These are phyloP conservation scores for Pachycephala philippinensis DNA, from an alignment of 2,113 vertebrate species.

Conservation along the genomic window DNA sequence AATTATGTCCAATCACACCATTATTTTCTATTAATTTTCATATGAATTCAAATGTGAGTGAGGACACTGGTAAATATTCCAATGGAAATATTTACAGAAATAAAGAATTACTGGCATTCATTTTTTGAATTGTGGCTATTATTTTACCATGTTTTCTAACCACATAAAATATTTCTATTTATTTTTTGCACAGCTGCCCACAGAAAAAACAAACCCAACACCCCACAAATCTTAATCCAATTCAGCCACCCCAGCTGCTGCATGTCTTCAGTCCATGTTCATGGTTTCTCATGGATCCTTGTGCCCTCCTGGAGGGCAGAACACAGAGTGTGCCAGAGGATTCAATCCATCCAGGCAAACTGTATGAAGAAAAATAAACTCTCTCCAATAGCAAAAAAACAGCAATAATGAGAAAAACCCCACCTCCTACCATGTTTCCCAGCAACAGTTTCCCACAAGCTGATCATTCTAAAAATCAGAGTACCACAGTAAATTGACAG, in stretches of 20 bases:
- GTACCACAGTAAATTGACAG: background rate
- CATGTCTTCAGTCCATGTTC: too few relatives aligned
- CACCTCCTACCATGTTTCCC: background rate
- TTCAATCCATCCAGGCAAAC: background rate
- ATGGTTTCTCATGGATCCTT: background rate
- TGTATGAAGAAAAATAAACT: background rate
- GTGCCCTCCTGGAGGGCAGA: background rate
- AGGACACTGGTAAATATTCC: background rate
- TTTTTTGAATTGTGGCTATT: background rate
- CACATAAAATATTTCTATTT: background rate
- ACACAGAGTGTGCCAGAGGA: fast-evolving
- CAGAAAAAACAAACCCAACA: background rate
- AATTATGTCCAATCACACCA: background rate
- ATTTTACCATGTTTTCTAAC: background rate
- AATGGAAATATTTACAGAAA: background rate
- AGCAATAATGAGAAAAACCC: background rate
- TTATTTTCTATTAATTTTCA: background rate
- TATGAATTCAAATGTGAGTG: background rate
- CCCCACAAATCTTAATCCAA: background rate
- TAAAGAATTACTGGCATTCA: background rate
- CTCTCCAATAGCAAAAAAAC: fast-evolving
- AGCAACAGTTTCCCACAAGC: background rate
- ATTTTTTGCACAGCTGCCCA: background rate
- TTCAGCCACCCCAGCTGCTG: background rate
- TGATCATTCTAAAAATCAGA: background rate